A percentile compares a stretch with the other conserved stretches of the same genome.
phyloP scores from a whole-genome alignment of 2,797 vertebrate species.

The Benthosema pterotum region DNA sequence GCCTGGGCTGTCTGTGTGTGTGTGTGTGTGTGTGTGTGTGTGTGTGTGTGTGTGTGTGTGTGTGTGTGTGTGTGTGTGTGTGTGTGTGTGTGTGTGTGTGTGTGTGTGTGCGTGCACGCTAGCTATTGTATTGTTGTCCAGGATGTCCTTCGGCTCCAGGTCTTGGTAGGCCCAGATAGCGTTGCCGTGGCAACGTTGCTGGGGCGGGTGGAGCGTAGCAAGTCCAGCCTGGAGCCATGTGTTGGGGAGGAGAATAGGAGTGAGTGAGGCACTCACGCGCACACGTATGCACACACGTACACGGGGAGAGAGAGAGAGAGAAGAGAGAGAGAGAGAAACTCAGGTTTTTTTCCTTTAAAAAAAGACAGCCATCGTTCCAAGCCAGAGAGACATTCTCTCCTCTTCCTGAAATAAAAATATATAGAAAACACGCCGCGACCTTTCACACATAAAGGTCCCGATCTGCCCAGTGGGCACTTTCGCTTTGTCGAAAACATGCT shows the following conservation, averaged over 20 bases:
- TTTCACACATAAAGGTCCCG: constrained; percentile 16
- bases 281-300: not conserved
- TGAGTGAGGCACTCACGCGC: constrained; percentile 15
- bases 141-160: constrained; percentile 84
- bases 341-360: constrained; percentile 46
- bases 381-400: constrained; percentile 5
- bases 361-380: constrained; percentile 42
- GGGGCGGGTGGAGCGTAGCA: constrained; percentile 69
- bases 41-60: no score
- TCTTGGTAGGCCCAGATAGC: constrained; percentile 84
- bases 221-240: constrained; percentile 73
- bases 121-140: constrained; percentile 83
- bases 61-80: no score
- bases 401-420: constrained; percentile 2
- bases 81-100: no score
- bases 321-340: constrained; percentile 22
- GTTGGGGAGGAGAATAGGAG: constrained; percentile 58
- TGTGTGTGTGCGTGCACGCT: constrained; percentile 17
- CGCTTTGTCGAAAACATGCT: not conserved
- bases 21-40: no score
- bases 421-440: not conserved
- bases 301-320: constrained; percentile 33
- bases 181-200: constrained; percentile 79
- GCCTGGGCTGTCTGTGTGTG: constrained; percentile 72
- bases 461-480: not conserved